Conservation (phyloP, 2,113 vertebrate species). For the Halichoerus grypus region DNA sequence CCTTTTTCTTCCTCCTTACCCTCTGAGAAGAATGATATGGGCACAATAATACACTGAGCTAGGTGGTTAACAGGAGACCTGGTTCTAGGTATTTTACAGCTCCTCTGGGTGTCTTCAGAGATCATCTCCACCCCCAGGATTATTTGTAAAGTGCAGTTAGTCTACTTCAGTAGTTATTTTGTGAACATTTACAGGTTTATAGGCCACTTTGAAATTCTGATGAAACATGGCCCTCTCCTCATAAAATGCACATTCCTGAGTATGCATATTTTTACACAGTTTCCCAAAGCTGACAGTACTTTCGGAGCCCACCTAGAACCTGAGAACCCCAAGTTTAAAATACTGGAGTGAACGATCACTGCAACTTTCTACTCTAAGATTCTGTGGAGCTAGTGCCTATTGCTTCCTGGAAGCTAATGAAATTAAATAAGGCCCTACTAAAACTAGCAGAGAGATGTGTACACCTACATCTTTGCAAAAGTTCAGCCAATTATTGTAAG, state of each 20-base stretch:
- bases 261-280: neutral
- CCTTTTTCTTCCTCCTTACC: neutral
- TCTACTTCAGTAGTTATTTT: neutral
- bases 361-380: neutral
- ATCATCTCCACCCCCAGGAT: neutral
- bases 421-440: neutral
- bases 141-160: neutral
- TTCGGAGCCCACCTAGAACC: neutral
- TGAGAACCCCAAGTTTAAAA: neutral
- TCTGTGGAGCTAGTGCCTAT: neutral
- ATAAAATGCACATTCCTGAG: neutral
- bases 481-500: neutral
- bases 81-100: neutral
- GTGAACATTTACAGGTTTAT: neutral
- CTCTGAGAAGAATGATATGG: neutral
- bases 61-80: neutral
- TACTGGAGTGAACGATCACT: neutral
- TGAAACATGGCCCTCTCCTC: neutral
- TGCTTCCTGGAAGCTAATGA: neutral
- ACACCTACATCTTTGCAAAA: neutral
- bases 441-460: neutral
- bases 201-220: neutral
- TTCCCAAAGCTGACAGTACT: neutral
- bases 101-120: neutral
- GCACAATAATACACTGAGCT: neutral